Evolutionary conservation across 2,888 invertebrate species (phyloP).

Genomic region (Macaria liturata): DNA sequence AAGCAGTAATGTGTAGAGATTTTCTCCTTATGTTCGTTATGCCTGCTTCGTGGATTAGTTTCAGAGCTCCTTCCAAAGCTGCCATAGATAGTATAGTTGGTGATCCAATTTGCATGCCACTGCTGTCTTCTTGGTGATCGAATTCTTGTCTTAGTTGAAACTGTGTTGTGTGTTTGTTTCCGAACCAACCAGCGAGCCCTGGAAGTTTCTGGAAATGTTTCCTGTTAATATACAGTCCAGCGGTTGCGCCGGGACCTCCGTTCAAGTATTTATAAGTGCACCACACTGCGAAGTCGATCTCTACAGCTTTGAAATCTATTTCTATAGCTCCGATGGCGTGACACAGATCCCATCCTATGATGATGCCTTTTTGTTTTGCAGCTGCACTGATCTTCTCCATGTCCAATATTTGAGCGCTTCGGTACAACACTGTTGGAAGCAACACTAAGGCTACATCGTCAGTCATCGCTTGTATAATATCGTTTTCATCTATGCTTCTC

Average conservation of each 20-base stretch:
- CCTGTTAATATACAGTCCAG: slow-evolving; percentile 63
- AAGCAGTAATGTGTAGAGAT: slow-evolving; percentile 66
- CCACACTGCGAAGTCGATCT: slow-evolving; percentile 71
- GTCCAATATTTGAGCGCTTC: slow-evolving; percentile 66
- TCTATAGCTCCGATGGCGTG: slow-evolving; percentile 65
- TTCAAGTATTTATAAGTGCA: slow-evolving; percentile 74
- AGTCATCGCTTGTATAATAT: slow-evolving; percentile 65
- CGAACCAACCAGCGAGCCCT: slow-evolving; percentile 67
- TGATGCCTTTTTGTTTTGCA: slow-evolving; percentile 56
- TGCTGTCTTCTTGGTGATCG: slow-evolving; percentile 63
- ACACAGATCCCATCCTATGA: slow-evolving; percentile 70
- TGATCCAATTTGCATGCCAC: slow-evolving; percentile 67
- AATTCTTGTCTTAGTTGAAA: slow-evolving; percentile 63
- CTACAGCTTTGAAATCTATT: slow-evolving; percentile 59
- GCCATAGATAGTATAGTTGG: slow-evolving; percentile 65
- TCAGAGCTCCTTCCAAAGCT: slow-evolving; percentile 62
- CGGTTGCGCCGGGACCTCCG: slow-evolving; percentile 65
- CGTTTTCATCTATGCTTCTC: slow-evolving; percentile 57
- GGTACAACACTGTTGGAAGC: slow-evolving; percentile 62
- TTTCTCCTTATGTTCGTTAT: slow-evolving; percentile 61
- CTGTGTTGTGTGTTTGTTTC: slow-evolving; percentile 61
- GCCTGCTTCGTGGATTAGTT: slow-evolving; percentile 60
- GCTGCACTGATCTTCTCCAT: slow-evolving; percentile 59
- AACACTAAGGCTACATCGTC: slow-evolving; percentile 61
- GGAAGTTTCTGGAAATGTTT: slow-evolving; percentile 61